Percentiles rank a stretch among this genome's conserved stretches.
These are phyloP conservation scores for Paracentrotus lividus DNA, from an alignment of 53 echinoderm and acorn worm genomes.

Conservation along the genomic window DNA sequence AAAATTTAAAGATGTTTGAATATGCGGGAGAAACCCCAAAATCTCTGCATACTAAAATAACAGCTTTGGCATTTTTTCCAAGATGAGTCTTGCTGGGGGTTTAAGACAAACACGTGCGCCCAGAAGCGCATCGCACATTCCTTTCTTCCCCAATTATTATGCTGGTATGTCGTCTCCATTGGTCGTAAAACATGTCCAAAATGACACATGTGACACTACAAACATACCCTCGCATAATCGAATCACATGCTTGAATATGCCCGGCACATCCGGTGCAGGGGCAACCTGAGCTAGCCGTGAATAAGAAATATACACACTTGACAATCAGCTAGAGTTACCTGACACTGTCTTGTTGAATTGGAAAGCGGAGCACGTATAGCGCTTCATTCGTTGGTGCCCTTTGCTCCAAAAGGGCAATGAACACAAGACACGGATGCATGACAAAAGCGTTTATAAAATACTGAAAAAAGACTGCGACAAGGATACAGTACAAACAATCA, in stretches of 20 bases:
- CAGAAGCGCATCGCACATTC: not conserved
- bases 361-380: not conserved
- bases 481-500: too few species aligned
- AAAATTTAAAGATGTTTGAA: too few species aligned
- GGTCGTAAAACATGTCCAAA: constrained; percentile 4
- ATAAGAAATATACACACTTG: constrained; percentile 33
- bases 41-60: too few species aligned
- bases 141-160: not conserved
- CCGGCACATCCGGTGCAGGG: not conserved
- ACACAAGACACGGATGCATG: not conserved
- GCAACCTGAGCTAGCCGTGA: not conserved
- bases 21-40: too few species aligned
- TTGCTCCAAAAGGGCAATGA: not conserved
- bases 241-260: constrained; percentile 1
- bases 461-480: not conserved
- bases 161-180: constrained; percentile 10
- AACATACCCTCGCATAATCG: constrained; percentile 24
- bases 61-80: too few species aligned
- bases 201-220: constrained; percentile 32
- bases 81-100: not conserved
- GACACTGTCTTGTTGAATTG: not conserved
- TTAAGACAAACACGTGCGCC: not conserved
- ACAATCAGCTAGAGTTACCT: constrained; percentile 12
- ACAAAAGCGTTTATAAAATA: not conserved
- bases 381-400: not conserved